These are phyloP conservation scores for Pteropus rufus DNA, from an alignment of 2,797 vertebrate genomes.

Conservation along the genomic window DNA sequence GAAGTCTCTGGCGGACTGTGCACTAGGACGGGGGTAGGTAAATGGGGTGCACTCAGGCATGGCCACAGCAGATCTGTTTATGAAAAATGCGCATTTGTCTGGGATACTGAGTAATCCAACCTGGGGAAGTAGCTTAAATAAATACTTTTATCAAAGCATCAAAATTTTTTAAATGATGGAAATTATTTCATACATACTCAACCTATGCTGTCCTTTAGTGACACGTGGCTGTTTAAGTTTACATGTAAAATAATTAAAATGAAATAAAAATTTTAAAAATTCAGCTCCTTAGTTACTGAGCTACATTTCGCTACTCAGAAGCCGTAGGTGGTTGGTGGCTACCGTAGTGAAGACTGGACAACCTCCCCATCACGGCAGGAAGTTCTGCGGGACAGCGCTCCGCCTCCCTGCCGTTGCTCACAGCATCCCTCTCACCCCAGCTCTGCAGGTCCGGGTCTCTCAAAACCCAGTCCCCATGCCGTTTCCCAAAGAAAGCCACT, in stretches of 20 bases:
- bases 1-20: too few relatives aligned
- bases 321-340: not conserved
- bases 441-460: not conserved
- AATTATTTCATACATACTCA: not conserved
- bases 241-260: conserved; percentile 11
- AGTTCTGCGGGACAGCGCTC: too few relatives aligned
- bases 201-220: not conserved
- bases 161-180: not conserved
- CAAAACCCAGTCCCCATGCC: not conserved
- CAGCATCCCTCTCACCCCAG: not conserved
- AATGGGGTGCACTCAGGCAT: not conserved
- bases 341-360: too few relatives aligned
- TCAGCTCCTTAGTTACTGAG: not conserved
- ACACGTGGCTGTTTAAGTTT: not conserved
- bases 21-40: not conserved
- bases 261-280: not conserved
- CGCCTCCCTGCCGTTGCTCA: too few relatives aligned
- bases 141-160: not conserved
- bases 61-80: not conserved
- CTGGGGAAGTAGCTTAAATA: not conserved
- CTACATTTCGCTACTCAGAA: not conserved
- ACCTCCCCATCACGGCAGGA: too few relatives aligned
- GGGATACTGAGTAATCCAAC: not conserved
- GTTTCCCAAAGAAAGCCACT: not conserved
- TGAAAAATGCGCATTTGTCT: not conserved